Conservation (phyloP, 2,888 invertebrate genomes). For the Branchellion lobata region DNA sequence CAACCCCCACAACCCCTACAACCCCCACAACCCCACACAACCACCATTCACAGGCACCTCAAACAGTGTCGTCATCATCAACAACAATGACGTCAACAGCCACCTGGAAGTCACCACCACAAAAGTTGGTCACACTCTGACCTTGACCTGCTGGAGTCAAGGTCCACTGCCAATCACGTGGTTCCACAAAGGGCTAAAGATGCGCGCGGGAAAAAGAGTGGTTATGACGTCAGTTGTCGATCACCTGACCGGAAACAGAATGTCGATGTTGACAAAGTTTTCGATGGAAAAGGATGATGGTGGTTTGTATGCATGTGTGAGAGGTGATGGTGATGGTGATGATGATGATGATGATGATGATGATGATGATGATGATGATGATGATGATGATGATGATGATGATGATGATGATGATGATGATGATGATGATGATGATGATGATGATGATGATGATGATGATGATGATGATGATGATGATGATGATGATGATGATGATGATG, state of each 20-base stretch:
- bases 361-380: slow-evolving; percentile 1
- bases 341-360: slow-evolving; percentile 19
- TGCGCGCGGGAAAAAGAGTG: slow-evolving; percentile 1
- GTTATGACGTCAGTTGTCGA: slow-evolving; percentile 28
- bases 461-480: slow-evolving; percentile 39
- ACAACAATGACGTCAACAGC: no score
- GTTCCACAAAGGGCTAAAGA: neutral
- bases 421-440: neutral
- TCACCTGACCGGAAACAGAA: slow-evolving; percentile 12
- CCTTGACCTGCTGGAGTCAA: slow-evolving; percentile 17
- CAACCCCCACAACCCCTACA: no score
- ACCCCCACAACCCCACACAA: no score
- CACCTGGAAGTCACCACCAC: neutral
- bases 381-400: slow-evolving; percentile 23
- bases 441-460: neutral
- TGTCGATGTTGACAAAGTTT: slow-evolving; percentile 17
- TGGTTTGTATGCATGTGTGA: slow-evolving; percentile 21
- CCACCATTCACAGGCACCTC: no score
- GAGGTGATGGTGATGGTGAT: neutral
- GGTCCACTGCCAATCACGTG: neutral
- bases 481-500: slow-evolving; percentile 43
- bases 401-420: slow-evolving; percentile 8
- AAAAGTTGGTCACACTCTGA: slow-evolving; percentile 8
- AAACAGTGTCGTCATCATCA: no score
- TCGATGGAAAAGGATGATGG: neutral